Conservation (phyloP, 1,140 invertebrate species). For the Drosophila micromelanica region DNA sequence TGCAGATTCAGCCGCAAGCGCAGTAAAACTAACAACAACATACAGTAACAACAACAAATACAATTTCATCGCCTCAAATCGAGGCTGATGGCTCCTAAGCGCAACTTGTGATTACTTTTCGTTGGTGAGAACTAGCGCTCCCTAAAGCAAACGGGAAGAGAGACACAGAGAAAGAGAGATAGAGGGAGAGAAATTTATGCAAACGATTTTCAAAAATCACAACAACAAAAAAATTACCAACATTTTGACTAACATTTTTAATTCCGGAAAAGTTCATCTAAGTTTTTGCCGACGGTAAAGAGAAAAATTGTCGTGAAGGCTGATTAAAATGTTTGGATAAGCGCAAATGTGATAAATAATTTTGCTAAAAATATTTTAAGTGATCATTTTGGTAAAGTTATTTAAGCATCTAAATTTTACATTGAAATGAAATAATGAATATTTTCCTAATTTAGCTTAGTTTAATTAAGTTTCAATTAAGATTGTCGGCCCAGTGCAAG, state of each 20-base stretch:
- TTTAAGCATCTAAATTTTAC: slow-evolving; percentile 42
- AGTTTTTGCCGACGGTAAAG: slow-evolving; percentile 59
- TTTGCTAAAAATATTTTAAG: slow-evolving; percentile 72
- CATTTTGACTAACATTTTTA: slow-evolving; percentile 44
- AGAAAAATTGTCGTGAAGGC: slow-evolving; percentile 15
- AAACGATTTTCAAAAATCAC: slow-evolving; percentile 59
- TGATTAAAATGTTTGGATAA: slow-evolving; percentile 61
- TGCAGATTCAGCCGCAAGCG: slow-evolving; percentile 70
- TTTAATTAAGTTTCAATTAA: slow-evolving; percentile 30
- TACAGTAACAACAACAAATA: slow-evolving; percentile 1
- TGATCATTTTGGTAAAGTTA: slow-evolving; percentile 60
- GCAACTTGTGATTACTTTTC: slow-evolving; percentile 78
- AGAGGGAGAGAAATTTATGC: slow-evolving; percentile 42
- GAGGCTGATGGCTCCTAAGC: slow-evolving; percentile 66
- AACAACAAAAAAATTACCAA: slow-evolving; percentile 12
- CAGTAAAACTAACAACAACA: slow-evolving; percentile 50
- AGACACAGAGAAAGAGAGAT: slow-evolving; percentile 19
- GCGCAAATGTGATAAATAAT: slow-evolving; percentile 81
- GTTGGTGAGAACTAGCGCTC: slow-evolving; percentile 78
- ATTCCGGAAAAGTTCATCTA: slow-evolving; percentile 49
- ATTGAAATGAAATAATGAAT: slow-evolving; percentile 28
- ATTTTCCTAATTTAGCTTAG: slow-evolving; percentile 27
- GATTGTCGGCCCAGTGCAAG: slow-evolving; percentile 52
- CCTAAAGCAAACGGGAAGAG: slow-evolving; percentile 14
- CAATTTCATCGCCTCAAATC: slow-evolving; percentile 8